phyloP scores from a whole-genome alignment of 2,888 invertebrate species.

The Acronicta psi region DNA sequence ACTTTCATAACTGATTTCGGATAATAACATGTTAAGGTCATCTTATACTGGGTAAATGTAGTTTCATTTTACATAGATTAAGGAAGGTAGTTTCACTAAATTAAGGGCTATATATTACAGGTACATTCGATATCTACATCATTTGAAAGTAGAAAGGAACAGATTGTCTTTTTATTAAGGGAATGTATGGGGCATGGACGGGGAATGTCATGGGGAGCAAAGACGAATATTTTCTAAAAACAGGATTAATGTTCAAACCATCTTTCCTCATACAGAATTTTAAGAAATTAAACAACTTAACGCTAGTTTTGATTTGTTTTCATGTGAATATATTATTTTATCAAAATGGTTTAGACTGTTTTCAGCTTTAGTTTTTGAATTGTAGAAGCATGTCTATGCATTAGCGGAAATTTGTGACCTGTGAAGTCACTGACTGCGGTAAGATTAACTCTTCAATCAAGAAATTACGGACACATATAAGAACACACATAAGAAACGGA shows the following conservation, averaged over 20 bases:
- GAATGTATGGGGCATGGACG: constrained; percentile 47
- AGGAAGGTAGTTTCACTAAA: neutral
- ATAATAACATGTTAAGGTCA: neutral
- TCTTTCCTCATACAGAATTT: too few relatives aligned
- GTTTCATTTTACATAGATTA: neutral
- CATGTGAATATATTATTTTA: too few relatives aligned
- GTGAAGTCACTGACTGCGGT: too few relatives aligned
- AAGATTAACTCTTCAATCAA: too few relatives aligned
- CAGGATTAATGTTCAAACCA: neutral
- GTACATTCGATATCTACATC: neutral
- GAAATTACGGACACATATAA: too few relatives aligned
- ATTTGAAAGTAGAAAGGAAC: constrained; percentile 1
- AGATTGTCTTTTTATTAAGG: constrained; percentile 53
- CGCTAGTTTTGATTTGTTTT: too few relatives aligned
- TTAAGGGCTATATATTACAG: neutral
- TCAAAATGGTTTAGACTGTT: too few relatives aligned
- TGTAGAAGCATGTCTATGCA: too few relatives aligned
- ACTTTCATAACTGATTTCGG: neutral
- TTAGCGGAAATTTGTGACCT: too few relatives aligned
- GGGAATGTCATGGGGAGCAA: constrained; percentile 39
- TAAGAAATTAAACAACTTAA: too few relatives aligned
- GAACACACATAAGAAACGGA: too few relatives aligned
- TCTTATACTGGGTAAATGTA: neutral
- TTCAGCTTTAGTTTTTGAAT: too few relatives aligned
- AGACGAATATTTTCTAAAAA: constrained; percentile 50